Evolutionary conservation across 2,797 vertebrate species (phyloP), one percentile per base, ranked within the genome.

Genomic region (Hirundo rustica): DNA sequence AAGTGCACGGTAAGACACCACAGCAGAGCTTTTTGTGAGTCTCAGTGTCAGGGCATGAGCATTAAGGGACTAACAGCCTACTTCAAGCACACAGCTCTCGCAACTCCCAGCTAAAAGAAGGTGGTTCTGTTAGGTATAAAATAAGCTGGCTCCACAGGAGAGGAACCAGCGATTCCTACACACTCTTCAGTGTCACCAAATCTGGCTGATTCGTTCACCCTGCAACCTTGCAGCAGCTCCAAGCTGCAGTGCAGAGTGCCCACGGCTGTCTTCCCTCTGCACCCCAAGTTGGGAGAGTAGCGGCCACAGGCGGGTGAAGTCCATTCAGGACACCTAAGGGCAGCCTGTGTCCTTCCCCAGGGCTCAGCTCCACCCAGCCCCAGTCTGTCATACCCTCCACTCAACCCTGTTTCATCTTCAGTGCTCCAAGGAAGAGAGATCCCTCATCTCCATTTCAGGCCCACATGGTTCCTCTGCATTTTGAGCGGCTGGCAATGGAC

Each of bases 191-290:
- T 10, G 16, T 29, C 64, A 83, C 25, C 44, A 79, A 70, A 71
- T 29, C 34, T 17, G 21, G 29, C 32, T 23, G n/a, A 77, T 57
- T 18, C 44, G 26, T 36, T 91, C 66, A 48, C 10, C 12, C 45
- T 13, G 34, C 16, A 42, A 29, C 11, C 45, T 17, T 6, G 10
- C 3, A 4, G 73, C 65, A 88, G 27, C 44, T 60, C 13, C 14
- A 11, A 60, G 48, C 21, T 13, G 26, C 9, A 20, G 29, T 4
- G 40, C 3, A 4, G 20, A 23, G 17, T 26, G 22, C 29, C 34
- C 44, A 19, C 1, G 4, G 1, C 16, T 11, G 13, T n/a, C 36
- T 30, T 50, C 21, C 5, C 0, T 26, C 2, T 3, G 9, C 16
- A 44, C 40, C 22, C 2, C 0, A 50, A 61, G 21, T 2, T 3